phyloP scores from a whole-genome alignment of 1,140 invertebrate genomes.

The Scaptomyza graminum region DNA sequence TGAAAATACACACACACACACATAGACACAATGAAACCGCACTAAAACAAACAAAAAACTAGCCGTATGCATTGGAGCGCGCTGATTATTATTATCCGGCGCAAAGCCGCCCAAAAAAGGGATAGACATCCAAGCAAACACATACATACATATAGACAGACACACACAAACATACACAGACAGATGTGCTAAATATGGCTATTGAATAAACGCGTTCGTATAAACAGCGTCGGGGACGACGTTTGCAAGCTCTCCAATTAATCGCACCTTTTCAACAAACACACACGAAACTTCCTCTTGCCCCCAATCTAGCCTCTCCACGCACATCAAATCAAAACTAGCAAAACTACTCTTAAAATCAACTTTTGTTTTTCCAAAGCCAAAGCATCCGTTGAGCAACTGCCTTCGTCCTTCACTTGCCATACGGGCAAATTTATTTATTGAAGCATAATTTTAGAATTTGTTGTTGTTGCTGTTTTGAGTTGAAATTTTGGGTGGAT shows the following conservation, averaged over 20 bases:
- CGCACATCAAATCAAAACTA: conserved; percentile 58
- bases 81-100: conserved; percentile 59
- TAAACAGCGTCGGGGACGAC: conserved; percentile 7
- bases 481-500: not conserved
- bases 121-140: conserved; percentile 7
- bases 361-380: conserved; percentile 47
- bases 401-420: not conserved
- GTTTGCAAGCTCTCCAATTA: conserved; percentile 66
- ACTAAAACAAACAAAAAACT: conserved; percentile 71
- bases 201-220: conserved; percentile 45
- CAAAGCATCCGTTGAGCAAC: conserved; percentile 14
- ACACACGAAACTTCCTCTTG: conserved; percentile 5
- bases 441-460: conserved; percentile 77
- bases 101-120: conserved; percentile 37
- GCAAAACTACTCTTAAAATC: conserved; percentile 60
- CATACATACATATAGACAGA: not conserved
- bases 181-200: conserved; percentile 12
- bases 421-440: conserved; percentile 66
- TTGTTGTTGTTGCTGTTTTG: conserved; percentile 42
- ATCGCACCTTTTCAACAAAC: conserved; percentile 75
- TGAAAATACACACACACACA: conserved; percentile 53
- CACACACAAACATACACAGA: not conserved
- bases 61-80: conserved; percentile 42
- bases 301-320: not conserved
- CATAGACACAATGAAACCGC: conserved; percentile 14